Conservation (phyloP, 2,113 vertebrate genomes). For the Hyla sarda region DNA sequence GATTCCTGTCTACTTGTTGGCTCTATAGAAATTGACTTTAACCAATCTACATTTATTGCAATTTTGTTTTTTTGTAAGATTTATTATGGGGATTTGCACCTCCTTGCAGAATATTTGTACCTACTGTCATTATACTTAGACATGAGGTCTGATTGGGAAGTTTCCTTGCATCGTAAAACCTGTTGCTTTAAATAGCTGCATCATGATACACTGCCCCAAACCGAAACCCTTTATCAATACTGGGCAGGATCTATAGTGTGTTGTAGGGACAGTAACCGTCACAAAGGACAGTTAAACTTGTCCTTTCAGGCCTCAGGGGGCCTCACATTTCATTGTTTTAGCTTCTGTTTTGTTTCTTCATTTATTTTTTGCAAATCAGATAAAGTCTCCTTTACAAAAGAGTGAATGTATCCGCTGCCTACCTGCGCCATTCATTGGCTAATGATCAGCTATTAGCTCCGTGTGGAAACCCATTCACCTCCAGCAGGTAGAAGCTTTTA, state of each 20-base stretch:
- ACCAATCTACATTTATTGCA: too few relatives aligned
- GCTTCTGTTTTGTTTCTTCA: neutral
- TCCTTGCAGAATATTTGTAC: neutral
- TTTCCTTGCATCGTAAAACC: neutral
- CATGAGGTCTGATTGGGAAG: neutral
- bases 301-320: neutral
- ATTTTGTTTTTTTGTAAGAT: too few relatives aligned
- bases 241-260: neutral
- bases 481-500: conserved; percentile 14
- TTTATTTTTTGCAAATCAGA: neutral
- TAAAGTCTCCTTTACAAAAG: neutral
- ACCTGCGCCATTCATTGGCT: conserved; percentile 14
- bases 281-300: neutral
- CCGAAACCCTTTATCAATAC: neutral
- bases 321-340: neutral
- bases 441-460: conserved; percentile 11
- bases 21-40: too few relatives aligned
- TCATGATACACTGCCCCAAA: neutral
- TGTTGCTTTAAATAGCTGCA: neutral
- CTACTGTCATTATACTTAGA: neutral
- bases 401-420: neutral
- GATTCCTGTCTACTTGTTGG: too few relatives aligned
- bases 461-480: conserved; percentile 18
- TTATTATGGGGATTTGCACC: too few relatives aligned
- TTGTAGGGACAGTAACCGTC: neutral